phyloP scores from a whole-genome alignment of 35 echinoderm and acorn worm species.

The Chiridota heheva region DNA sequence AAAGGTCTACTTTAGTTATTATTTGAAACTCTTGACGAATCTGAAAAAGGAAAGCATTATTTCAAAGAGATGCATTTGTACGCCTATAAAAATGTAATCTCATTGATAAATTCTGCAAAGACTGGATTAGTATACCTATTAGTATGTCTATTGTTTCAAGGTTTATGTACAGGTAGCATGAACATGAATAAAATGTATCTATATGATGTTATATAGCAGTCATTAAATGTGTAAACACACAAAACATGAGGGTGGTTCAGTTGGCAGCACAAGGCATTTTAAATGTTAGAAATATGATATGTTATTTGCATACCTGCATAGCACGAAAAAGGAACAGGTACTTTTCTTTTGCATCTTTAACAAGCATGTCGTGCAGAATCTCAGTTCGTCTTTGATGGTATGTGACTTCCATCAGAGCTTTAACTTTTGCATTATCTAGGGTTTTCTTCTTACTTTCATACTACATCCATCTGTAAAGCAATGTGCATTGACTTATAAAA shows the following conservation, averaged over 20 bases:
- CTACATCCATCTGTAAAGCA: slow-evolving; percentile 30
- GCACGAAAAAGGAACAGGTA: slow-evolving; percentile 10
- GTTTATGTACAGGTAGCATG: too few relatives aligned
- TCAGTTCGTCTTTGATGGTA: slow-evolving; percentile 10
- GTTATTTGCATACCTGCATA: slow-evolving; percentile 3
- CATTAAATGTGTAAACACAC: background rate
- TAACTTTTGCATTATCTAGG: background rate
- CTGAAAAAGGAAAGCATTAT: slow-evolving; percentile 1
- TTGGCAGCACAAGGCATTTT: background rate
- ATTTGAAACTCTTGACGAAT: slow-evolving; percentile 11
- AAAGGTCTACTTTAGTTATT: background rate
- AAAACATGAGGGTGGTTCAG: too few relatives aligned
- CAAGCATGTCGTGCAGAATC: slow-evolving; percentile 7
- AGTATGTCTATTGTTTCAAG: too few relatives aligned
- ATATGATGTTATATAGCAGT: background rate
- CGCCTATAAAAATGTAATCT: too few relatives aligned
- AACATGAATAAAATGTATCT: background rate
- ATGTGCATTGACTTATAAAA: background rate
- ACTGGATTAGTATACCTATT: too few relatives aligned
- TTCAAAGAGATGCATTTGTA: too few relatives aligned
- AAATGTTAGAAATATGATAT: background rate
- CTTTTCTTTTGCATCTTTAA: slow-evolving; percentile 4
- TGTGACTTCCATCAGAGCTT: background rate
- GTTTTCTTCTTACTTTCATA: slow-evolving; percentile 22
- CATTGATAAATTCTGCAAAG: too few relatives aligned